Evolutionary conservation across 1,140 invertebrate genomes (phyloP), one percentile per base, ranked within the genome.

Genomic region (Drosophila hydei): DNA sequence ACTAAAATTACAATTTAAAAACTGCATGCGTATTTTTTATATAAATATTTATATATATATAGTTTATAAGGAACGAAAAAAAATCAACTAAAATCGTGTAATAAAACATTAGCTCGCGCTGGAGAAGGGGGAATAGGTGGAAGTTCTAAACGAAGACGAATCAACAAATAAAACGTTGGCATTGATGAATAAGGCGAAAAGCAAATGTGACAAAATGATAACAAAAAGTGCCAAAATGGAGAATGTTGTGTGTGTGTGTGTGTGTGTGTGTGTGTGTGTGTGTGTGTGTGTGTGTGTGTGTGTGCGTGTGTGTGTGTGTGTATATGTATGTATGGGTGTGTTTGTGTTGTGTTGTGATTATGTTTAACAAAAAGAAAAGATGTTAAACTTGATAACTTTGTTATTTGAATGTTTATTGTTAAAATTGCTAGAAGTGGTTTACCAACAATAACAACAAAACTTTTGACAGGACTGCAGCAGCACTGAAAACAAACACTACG

Each of bases 21-120:
- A 80, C 77, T 85, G 88, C 88, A 90, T 90, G 88, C 88, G 88
- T 90, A 90, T 90, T 88, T 89, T 72, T 56, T 18, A 52, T 18
- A 36, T 50, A 51, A 52, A 54, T 67, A 56, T 40, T 36, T 61
- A 4, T 38, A 21, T 67, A 42, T 64, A 51, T 59, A 77, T 85
- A 67, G 60, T 81, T 69, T 63, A 68, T 75, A 72, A 62, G 72
- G 45, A 80, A 62, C 56, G 63, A 47, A 75, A 78, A 47, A 76
- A 78, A 72, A 75, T 72, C 55, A 73, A 72, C 51, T 67, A 58
- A 75, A 72, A 61, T 50, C n/a, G 77, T 83, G 72, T 83, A 77
- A 56, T 58, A 75, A 61, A 85, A 68, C 77, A 87, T 85, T 80
- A 85, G 81, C 81, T 75, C 80, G 83, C 80, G 72, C 70, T 77